Evolutionary conservation across 1,140 invertebrate species (phyloP).

Genomic region (Drosophila malerkotliana): DNA sequence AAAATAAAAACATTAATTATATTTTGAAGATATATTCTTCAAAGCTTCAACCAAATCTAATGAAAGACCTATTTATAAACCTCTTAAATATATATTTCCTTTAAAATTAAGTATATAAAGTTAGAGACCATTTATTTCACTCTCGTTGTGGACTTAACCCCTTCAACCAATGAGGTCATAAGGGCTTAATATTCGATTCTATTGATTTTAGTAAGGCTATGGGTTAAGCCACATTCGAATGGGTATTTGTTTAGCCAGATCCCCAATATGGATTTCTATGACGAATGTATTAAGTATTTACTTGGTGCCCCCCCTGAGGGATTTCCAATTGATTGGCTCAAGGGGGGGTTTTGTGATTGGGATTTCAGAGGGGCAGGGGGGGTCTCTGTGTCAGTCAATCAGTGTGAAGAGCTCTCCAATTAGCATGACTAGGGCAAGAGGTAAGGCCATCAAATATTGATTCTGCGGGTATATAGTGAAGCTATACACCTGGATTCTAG

Average conservation of each 20-base stretch:
- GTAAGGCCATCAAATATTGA: slow-evolving; percentile 35
- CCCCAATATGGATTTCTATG: slow-evolving; percentile 5
- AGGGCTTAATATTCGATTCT: neutral
- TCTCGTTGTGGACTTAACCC: neutral
- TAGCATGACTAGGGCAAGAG: slow-evolving; percentile 1
- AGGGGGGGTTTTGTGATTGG: slow-evolving; percentile 1
- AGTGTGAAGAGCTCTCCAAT: slow-evolving; percentile 43
- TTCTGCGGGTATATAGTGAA: neutral
- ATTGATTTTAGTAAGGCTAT: slow-evolving; percentile 1
- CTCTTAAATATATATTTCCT: no score
- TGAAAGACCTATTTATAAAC: no score
- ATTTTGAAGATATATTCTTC: no score
- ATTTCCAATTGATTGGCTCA: slow-evolving; percentile 39
- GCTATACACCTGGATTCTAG: slow-evolving; percentile 1
- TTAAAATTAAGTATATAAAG: no score
- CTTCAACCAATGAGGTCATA: slow-evolving; percentile 3
- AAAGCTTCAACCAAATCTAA: no score
- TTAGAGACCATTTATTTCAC: no score
- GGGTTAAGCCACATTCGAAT: neutral
- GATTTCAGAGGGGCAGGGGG: no score
- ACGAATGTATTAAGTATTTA: slow-evolving; percentile 26
- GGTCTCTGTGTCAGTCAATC: slow-evolving; percentile 48
- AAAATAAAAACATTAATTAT: no score
- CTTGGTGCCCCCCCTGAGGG: slow-evolving; percentile 8
- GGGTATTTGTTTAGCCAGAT: neutral